These are phyloP conservation scores for Periophthalmus magnuspinnatus DNA, from an alignment of 2,797 vertebrate genomes.

Conservation along the genomic window DNA sequence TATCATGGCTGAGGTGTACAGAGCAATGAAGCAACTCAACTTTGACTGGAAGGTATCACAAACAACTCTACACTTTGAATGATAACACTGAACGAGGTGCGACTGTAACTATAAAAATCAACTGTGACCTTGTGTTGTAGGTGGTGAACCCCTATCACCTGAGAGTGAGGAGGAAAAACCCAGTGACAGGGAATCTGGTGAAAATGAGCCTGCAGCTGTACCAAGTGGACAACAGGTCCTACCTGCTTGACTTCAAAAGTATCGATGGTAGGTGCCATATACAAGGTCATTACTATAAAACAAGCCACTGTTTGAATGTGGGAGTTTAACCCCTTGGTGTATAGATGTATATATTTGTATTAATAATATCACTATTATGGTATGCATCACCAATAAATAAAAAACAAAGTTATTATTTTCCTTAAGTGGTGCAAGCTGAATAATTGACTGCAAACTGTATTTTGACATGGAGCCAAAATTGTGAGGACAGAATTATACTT, in stretches of 20 bases:
- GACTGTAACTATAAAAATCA: background rate
- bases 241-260: slow-evolving; percentile 98
- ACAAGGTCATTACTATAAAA: background rate
- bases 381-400: too few species aligned
- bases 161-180: slow-evolving; percentile 92
- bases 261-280: slow-evolving; percentile 84
- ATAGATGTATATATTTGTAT: background rate
- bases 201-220: slow-evolving; percentile 99
- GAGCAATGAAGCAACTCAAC: slow-evolving; percentile 93
- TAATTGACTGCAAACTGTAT: background rate
- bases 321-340: background rate
- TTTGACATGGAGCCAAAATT: background rate
- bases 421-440: too few species aligned
- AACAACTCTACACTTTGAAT: background rate
- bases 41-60: slow-evolving; percentile 95
- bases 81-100: background rate
- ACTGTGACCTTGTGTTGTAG: slow-evolving; percentile 60
- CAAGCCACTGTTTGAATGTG: background rate
- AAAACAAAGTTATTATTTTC: too few species aligned
- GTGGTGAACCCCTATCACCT: slow-evolving; percentile 97
- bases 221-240: slow-evolving; percentile 96
- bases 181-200: slow-evolving; percentile 93
- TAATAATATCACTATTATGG: too few species aligned
- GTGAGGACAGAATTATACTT: background rate
- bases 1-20: slow-evolving; percentile 98